Evolutionary conservation across 2,797 vertebrate genomes (phyloP), one percentile per base, ranked within the genome.

Genomic region (Momotus momota): DNA sequence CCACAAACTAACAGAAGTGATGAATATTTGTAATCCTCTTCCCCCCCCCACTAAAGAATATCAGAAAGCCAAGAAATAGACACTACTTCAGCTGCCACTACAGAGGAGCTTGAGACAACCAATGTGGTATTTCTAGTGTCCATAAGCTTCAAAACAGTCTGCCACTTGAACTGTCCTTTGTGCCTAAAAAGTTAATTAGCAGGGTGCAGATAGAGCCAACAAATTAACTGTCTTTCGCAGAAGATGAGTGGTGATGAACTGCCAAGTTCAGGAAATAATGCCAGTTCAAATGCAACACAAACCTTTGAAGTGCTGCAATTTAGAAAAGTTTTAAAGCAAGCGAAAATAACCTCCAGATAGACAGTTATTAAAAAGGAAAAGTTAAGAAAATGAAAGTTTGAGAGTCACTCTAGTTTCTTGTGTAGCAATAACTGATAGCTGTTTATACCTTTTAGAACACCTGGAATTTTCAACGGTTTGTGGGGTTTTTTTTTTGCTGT

Each of bases 1-100:
- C 16, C 25, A 43, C 29, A 57, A 71, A 19, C 22, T 48, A 70
- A 73, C 31, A 79, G 27, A 41, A 74, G 21, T 1, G 1, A 23
- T 22, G 6, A 49, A 10, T 6, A 7, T 67, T 22, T 55, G 2
- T 12, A 54, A 49, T 67, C 40, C 9, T 88, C 16, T 46, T 61
- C 35, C 35, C 35, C 35, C 35, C 35, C 35, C 35, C n/a, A 61
- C 0, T 73, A 25, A 0, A 0, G 35, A 69, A 10, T 40, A 43
- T 13, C 26, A 80, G 46, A 23, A 71, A 52, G 35, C 26, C 6
- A 73, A 81, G 25, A 46, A 55, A 64, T 4, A 43, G 13, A 55
- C 38, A 11, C 4, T 60, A 26, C 18, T 72, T 31, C 31, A 62
- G 41, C 33, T 74, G 21, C 35, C 8, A 1, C 40, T 52, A 65